Evolutionary conservation across 2,888 invertebrate species (phyloP).

Genomic region (Tupiocoris notatus): DNA sequence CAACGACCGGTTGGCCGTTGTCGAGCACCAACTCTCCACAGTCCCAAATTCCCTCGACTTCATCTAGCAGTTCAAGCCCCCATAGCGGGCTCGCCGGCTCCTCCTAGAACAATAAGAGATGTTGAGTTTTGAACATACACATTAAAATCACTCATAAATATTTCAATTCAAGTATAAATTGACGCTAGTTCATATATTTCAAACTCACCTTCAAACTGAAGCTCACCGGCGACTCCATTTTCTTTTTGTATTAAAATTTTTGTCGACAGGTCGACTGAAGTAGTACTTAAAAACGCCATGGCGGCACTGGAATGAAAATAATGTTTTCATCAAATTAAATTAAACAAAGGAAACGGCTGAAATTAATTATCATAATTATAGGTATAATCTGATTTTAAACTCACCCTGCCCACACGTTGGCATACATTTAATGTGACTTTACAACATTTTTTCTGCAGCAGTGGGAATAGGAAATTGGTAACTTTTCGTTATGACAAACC

Average conservation of each 20-base stretch:
- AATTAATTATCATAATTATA: constrained; percentile 10
- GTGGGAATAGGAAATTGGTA: too few species aligned
- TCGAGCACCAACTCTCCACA: background rate
- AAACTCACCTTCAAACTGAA: constrained; percentile 16
- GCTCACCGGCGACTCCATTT: constrained; percentile 35
- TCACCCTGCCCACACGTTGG: too few species aligned
- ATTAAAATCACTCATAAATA: background rate
- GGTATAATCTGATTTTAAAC: too few species aligned
- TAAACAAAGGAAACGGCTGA: background rate
- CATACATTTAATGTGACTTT: too few species aligned
- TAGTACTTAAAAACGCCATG: constrained; percentile 66
- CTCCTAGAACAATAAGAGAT: background rate
- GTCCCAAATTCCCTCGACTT: constrained; percentile 28
- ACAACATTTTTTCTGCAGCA: too few species aligned
- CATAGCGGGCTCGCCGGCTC: constrained; percentile 34
- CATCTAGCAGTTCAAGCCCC: constrained; percentile 32
- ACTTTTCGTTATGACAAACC: too few species aligned
- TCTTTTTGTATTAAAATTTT: constrained; percentile 14
- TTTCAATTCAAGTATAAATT: background rate
- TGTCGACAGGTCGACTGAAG: constrained; percentile 47
- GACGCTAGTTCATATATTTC: background rate
- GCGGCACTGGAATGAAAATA: constrained; percentile 68
- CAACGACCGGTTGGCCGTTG: background rate
- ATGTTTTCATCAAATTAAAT: background rate
- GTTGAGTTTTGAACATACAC: background rate